These are phyloP conservation scores for Aegotheles bennettii DNA, from an alignment of 2,113 vertebrate genomes.

Conservation along the genomic window DNA sequence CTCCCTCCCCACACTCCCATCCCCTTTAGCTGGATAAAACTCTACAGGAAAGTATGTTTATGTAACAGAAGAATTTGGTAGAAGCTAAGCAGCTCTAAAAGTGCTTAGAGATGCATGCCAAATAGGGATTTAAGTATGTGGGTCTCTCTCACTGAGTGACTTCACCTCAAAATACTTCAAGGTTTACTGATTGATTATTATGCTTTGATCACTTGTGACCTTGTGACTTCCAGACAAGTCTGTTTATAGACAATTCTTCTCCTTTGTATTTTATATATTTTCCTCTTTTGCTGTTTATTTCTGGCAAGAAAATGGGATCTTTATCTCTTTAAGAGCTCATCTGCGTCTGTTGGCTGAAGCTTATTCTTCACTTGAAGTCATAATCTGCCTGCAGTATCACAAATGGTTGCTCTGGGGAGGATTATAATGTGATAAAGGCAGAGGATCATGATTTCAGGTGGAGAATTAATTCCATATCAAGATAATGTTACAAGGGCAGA, in stretches of 20 bases:
- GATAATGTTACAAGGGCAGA: not conserved
- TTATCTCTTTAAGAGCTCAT: constrained; percentile 61
- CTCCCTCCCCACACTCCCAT: not conserved
- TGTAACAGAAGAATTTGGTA: constrained; percentile 49
- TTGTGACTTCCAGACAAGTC: not conserved
- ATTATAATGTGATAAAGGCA: constrained; percentile 45
- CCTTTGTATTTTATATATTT: not conserved
- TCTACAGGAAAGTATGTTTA: constrained; percentile 39
- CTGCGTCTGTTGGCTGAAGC: constrained; percentile 33
- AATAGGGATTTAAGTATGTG: constrained; percentile 44
- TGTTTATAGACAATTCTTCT: not conserved
- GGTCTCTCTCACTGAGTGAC: not conserved
- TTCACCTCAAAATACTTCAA: not conserved
- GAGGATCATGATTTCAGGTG: constrained; percentile 47
- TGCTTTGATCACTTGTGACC: too few species aligned
- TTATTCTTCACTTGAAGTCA: constrained; percentile 47
- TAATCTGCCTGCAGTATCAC: constrained; percentile 55
- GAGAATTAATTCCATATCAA: constrained; percentile 34
- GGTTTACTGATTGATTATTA: not conserved
- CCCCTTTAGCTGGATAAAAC: constrained; percentile 32
- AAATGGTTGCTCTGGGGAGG: constrained; percentile 25
- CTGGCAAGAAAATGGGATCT: constrained; percentile 15
- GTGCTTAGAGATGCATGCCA: constrained; percentile 36
- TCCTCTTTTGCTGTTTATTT: not conserved
- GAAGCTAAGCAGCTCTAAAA: constrained; percentile 55